Percentiles rank a stretch among this genome's conserved stretches.
phyloP scores from a whole-genome alignment of 2,888 invertebrate genomes.

The Marasmarcha lunaedactyla region DNA sequence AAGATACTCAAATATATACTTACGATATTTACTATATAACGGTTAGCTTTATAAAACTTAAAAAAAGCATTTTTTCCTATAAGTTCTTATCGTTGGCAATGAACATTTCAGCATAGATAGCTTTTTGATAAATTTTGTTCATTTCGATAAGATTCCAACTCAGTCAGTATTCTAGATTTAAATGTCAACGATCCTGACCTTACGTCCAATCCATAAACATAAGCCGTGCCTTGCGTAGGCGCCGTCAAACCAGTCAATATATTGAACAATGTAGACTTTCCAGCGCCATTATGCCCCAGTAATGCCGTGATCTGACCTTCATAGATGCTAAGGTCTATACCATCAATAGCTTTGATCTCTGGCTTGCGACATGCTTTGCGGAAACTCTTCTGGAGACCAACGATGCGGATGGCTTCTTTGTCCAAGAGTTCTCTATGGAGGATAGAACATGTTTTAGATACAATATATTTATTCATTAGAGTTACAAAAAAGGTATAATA shows the following conservation, averaged over 20 bases:
- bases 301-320: slow-evolving; percentile 89
- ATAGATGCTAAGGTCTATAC: slow-evolving; percentile 84
- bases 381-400: slow-evolving; percentile 79
- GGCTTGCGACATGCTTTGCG: slow-evolving; percentile 73
- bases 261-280: slow-evolving; percentile 88
- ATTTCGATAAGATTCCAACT: no score
- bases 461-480: no score
- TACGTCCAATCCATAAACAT: slow-evolving; percentile 81
- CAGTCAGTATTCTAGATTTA: no score
- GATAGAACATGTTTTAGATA: background rate
- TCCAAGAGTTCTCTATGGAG: slow-evolving; percentile 74
- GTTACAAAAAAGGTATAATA: no score
- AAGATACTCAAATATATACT: no score
- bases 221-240: slow-evolving; percentile 79
- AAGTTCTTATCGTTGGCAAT: no score
- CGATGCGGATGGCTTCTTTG: slow-evolving; percentile 80
- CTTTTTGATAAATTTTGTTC: no score
- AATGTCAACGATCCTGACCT: slow-evolving; percentile 53
- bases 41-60: no score
- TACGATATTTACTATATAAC: no score
- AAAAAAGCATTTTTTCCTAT: no score
- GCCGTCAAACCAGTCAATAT: slow-evolving; percentile 85
- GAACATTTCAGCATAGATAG: no score
- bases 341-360: slow-evolving; percentile 80
- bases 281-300: slow-evolving; percentile 88